Conservation (phyloP, 1,140 invertebrate genomes). For the Luehdorfia chinensis region DNA sequence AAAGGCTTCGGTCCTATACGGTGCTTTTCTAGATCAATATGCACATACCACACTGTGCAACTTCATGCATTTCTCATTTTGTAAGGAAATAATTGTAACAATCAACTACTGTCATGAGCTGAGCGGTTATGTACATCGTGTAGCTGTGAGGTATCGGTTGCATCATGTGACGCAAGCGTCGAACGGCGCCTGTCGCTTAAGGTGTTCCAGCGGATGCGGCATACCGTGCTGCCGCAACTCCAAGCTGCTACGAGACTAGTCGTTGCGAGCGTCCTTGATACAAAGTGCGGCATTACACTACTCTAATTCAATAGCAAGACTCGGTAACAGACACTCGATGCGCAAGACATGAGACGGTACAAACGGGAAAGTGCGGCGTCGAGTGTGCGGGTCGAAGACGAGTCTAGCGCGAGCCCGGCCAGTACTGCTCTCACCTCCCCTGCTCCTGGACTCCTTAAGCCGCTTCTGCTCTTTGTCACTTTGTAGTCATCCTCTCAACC, state of each 20-base stretch:
- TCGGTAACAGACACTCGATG: slow-evolving; percentile 68
- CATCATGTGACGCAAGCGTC: slow-evolving; percentile 56
- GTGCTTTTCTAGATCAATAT: slow-evolving; percentile 44
- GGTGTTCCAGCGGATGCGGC: too few relatives aligned
- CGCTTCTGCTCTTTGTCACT: slow-evolving; percentile 20
- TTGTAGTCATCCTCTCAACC: slow-evolving; percentile 4
- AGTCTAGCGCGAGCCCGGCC: slow-evolving; percentile 19
- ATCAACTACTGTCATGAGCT: slow-evolving; percentile 53
- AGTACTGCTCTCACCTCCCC: slow-evolving; percentile 40
- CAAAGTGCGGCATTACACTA: slow-evolving; percentile 70
- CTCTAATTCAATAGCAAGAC: slow-evolving; percentile 68
- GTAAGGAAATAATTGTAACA: slow-evolving; percentile 49
- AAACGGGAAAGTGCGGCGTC: slow-evolving; percentile 49
- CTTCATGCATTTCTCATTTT: slow-evolving; percentile 57
- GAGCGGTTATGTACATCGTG: slow-evolving; percentile 67
- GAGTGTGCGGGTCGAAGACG: slow-evolving; percentile 24
- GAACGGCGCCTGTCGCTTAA: slow-evolving; percentile 66
- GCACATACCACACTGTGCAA: slow-evolving; percentile 45
- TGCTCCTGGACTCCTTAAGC: slow-evolving; percentile 19
- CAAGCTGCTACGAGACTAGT: slow-evolving; percentile 64
- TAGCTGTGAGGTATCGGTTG: slow-evolving; percentile 37
- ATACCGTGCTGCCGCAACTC: too few relatives aligned
- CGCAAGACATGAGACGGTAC: slow-evolving; percentile 65
- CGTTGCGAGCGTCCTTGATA: slow-evolving; percentile 52
- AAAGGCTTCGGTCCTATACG: slow-evolving; percentile 18